Evolutionary conservation across 30 jellyfish, hydroid and myxozoan genomes (phyloP).

Genomic region (Catostylus mosaicus): DNA sequence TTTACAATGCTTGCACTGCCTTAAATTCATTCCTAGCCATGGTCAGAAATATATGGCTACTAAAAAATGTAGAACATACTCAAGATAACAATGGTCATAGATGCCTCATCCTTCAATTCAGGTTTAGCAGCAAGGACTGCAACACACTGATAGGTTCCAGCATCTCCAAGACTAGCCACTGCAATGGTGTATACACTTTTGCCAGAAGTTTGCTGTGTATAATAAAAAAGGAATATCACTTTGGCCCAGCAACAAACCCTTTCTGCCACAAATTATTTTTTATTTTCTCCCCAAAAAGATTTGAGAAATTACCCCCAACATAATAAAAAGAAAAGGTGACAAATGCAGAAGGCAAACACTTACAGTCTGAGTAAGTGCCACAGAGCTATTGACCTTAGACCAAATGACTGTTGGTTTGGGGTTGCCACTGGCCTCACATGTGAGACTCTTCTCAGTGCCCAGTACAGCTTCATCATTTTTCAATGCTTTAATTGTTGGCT

Average conservation of each 20-base stretch:
- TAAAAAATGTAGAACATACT: slow-evolving; percentile 19
- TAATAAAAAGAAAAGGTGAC: too few species aligned
- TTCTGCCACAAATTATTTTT: background rate
- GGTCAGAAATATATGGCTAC: background rate
- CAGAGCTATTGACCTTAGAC: slow-evolving; percentile 13
- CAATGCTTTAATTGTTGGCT: slow-evolving; percentile 37
- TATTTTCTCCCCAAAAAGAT: background rate
- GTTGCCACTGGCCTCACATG: slow-evolving; percentile 57
- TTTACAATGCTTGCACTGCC: background rate
- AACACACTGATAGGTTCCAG: slow-evolving; percentile 53
- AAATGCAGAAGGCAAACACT: background rate
- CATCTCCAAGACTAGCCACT: slow-evolving; percentile 29
- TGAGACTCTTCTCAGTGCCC: background rate
- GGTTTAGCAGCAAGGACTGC: slow-evolving; percentile 32
- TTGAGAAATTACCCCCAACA: background rate
- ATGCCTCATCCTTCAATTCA: slow-evolving; percentile 23
- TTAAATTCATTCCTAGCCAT: background rate
- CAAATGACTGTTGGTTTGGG: slow-evolving; percentile 44
- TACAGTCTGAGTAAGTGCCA: slow-evolving; percentile 12
- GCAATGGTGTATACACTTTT: slow-evolving; percentile 28
- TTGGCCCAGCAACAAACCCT: background rate
- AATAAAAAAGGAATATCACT: background rate
- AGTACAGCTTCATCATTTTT: background rate
- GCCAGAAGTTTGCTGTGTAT: slow-evolving; percentile 22
- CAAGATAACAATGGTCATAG: slow-evolving; percentile 4